These are phyloP conservation scores for Lasius platythorax DNA, from an alignment of 2,888 invertebrate genomes.

Conservation along the genomic window DNA sequence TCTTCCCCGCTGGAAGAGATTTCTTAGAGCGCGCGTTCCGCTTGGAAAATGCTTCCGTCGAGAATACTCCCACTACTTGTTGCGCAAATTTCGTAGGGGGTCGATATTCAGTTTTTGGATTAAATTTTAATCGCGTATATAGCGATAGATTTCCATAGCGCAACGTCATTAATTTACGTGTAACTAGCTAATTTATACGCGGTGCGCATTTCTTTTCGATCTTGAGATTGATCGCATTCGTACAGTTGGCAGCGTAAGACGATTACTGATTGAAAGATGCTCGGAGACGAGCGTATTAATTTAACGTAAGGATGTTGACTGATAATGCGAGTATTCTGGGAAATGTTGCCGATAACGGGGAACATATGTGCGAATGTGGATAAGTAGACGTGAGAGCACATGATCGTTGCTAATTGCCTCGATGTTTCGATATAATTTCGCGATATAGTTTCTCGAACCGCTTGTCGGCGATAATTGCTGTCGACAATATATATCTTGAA, in stretches of 20 bases:
- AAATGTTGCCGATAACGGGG: constrained; percentile 54
- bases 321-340: constrained; percentile 56
- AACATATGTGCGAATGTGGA: constrained; percentile 13
- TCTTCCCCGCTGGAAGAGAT: neutral
- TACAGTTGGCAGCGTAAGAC: neutral
- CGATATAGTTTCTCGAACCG: constrained; percentile 30
- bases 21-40: neutral
- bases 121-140: neutral
- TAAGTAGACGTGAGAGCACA: constrained; percentile 25
- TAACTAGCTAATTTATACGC: neutral
- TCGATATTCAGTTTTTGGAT: constrained; percentile 10
- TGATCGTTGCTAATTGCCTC: constrained; percentile 81
- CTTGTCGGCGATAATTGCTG: constrained; percentile 37
- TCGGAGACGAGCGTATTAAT: constrained; percentile 46
- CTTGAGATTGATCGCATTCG: neutral
- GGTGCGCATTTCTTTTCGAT: neutral
- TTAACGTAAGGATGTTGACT: constrained; percentile 49
- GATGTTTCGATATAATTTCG: constrained; percentile 72
- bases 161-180: neutral
- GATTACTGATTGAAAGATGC: constrained; percentile 35
- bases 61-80: constrained; percentile 11
- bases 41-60: neutral
- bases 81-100: constrained; percentile 13
- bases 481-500: neutral
- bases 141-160: neutral